phyloP scores from a whole-genome alignment of 1,140 invertebrate genomes.

The Micrasema minimum region DNA sequence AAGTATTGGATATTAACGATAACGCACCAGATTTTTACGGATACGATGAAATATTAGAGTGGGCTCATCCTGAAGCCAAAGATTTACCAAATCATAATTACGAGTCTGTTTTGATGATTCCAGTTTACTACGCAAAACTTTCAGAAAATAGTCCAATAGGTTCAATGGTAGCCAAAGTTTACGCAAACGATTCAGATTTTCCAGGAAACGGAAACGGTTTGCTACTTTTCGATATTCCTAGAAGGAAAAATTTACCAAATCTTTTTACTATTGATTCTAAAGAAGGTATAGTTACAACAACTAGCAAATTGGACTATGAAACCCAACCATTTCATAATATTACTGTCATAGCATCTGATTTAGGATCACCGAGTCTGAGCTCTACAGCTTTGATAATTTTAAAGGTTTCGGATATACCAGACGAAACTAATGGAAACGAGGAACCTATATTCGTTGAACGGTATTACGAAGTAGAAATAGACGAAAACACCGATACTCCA shows the following conservation, averaged over 20 bases:
- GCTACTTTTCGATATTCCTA: conserved; percentile 77
- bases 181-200: conserved; percentile 87
- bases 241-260: conserved; percentile 70
- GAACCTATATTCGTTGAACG: conserved; percentile 75
- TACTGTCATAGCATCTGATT: conserved; percentile 83
- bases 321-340: conserved; percentile 75
- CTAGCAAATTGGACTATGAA: conserved; percentile 80
- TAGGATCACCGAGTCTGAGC: conserved; percentile 83
- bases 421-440: conserved; percentile 65
- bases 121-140: conserved; percentile 77
- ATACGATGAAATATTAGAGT: conserved; percentile 71
- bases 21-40: conserved; percentile 79
- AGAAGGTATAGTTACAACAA: conserved; percentile 82
- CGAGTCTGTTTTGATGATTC: conserved; percentile 68
- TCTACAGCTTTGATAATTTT: conserved; percentile 80
- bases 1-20: conserved; percentile 84
- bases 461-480: conserved; percentile 82
- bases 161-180: conserved; percentile 76
- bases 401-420: conserved; percentile 73
- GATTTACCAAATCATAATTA: conserved; percentile 66
- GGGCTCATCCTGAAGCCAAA: conserved; percentile 64
- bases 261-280: conserved; percentile 83
- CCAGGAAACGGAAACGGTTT: conserved; percentile 84
- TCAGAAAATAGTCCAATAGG: conserved; percentile 77
- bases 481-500: conserved; percentile 78